Evolutionary conservation across 2,113 vertebrate genomes (phyloP).

Genomic region (Macquaria ambigua): DNA sequence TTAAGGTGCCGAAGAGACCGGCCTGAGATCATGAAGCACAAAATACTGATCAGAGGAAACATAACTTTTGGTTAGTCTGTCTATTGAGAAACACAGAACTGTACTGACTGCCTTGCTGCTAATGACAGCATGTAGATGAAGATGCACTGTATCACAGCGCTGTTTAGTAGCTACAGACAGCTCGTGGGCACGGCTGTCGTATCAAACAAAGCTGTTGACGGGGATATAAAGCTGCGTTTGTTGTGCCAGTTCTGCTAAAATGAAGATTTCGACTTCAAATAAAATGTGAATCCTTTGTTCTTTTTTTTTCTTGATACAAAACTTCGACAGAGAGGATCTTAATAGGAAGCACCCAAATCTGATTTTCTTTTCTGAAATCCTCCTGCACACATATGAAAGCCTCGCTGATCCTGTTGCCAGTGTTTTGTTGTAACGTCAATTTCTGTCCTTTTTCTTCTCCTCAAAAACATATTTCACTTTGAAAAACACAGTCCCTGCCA

Average conservation of each 20-base stretch:
- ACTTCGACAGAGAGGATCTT: not conserved
- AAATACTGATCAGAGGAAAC: slow-evolving; percentile 18
- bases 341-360: not conserved
- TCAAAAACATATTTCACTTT: not conserved
- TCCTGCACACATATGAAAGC: not conserved
- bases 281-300: slow-evolving; percentile 7
- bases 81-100: not conserved
- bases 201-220: slow-evolving; percentile 20
- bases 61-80: not conserved
- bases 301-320: not conserved
- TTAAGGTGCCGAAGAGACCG: not conserved
- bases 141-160: not conserved
- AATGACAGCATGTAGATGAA: not conserved
- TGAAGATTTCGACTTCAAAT: slow-evolving; percentile 3
- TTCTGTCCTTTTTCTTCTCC: slow-evolving; percentile 14
- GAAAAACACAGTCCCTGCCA: not conserved
- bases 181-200: not conserved
- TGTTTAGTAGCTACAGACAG: not conserved
- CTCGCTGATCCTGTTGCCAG: not conserved
- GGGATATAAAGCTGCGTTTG: not conserved
- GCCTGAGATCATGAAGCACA: not conserved
- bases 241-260: slow-evolving; percentile 16
- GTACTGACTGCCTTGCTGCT: not conserved
- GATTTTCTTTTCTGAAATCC: not conserved
- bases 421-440: not conserved